phyloP scores from a whole-genome alignment of 2,888 invertebrate genomes.

The Brachyopa scutellaris region DNA sequence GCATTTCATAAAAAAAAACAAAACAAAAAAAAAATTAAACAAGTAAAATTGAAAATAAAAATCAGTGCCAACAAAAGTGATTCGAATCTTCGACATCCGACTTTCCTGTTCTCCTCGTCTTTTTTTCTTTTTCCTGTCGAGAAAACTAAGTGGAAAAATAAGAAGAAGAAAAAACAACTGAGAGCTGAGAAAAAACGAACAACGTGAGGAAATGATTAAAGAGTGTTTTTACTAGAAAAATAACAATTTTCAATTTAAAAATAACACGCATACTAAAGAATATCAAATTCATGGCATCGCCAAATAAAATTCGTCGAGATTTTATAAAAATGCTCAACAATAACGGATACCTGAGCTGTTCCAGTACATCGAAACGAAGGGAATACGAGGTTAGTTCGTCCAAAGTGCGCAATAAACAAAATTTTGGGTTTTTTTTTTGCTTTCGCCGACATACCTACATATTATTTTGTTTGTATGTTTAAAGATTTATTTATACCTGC shows the following conservation, averaged over 20 bases:
- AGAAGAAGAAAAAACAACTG: too few relatives aligned
- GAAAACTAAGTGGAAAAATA: not conserved
- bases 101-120: not conserved
- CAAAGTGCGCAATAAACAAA: slow-evolving; percentile 16
- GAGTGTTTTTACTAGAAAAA: not conserved
- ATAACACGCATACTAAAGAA: not conserved
- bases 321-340: slow-evolving; percentile 74
- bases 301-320: slow-evolving; percentile 74
- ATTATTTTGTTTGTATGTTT: not conserved
- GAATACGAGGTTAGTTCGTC: slow-evolving; percentile 74
- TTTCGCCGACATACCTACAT: too few relatives aligned
- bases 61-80: slow-evolving; percentile 41
- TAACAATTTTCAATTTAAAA: too few relatives aligned
- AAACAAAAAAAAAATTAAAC: not conserved
- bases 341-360: slow-evolving; percentile 73
- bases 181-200: not conserved
- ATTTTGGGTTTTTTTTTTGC: slow-evolving; percentile 5
- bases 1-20: not conserved
- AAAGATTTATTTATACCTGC: too few relatives aligned
- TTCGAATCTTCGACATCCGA: too few relatives aligned
- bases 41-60: not conserved
- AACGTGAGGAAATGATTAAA: not conserved
- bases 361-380: slow-evolving; percentile 70
- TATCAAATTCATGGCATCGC: slow-evolving; percentile 71
- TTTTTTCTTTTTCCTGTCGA: not conserved